Conservation (phyloP, 2,797 vertebrate species). For the Merluccius polli region DNA sequence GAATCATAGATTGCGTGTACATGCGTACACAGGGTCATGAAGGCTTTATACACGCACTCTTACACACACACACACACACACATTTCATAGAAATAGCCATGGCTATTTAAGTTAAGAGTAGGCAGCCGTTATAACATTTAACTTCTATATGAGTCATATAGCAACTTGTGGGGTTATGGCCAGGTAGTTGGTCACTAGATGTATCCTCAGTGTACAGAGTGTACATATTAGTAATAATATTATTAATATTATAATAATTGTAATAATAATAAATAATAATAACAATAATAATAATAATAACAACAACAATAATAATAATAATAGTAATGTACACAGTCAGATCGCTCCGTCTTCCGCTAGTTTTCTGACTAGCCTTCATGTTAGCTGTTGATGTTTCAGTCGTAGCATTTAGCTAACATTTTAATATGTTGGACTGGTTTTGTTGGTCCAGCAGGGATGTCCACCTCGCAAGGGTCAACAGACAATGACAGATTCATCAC, state of each 20-base stretch:
- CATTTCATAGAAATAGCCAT: background rate
- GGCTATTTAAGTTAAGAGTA: too few relatives aligned
- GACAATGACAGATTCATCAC: constrained; percentile 2
- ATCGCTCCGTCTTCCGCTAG: background rate
- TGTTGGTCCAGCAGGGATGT: background rate
- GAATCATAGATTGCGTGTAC: background rate
- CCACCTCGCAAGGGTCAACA: background rate
- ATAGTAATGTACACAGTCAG: background rate
- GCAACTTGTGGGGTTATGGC: too few relatives aligned
- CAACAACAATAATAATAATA: too few relatives aligned
- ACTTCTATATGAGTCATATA: too few relatives aligned
- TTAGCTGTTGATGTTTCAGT: background rate
- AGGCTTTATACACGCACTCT: background rate
- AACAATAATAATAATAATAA: too few relatives aligned
- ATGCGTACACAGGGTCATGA: background rate
- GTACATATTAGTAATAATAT: too few relatives aligned
- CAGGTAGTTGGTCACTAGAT: too few relatives aligned
- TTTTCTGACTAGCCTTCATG: background rate
- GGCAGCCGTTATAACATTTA: too few relatives aligned
- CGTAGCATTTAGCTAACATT: background rate
- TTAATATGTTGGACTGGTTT: background rate
- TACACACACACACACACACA: background rate
- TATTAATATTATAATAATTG: too few relatives aligned
- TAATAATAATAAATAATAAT: too few relatives aligned
- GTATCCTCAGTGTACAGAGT: too few relatives aligned